These are phyloP conservation scores for Dipodomys spectabilis DNA, from an alignment of 2,113 vertebrate species.

Conservation along the genomic window DNA sequence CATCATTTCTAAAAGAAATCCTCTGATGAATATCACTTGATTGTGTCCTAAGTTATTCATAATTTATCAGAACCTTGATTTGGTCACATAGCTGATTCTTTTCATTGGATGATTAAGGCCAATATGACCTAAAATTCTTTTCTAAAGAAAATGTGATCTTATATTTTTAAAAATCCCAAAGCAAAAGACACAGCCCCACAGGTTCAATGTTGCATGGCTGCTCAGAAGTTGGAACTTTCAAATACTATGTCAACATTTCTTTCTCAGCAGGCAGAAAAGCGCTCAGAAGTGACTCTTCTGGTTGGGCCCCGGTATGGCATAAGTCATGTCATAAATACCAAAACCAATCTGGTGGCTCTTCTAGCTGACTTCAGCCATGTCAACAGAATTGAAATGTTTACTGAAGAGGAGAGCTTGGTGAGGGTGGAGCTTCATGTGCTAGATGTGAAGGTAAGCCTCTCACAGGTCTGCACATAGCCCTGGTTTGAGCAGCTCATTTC, in stretches of 20 bases:
- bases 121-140: conserved; percentile 50
- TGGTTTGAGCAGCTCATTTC: background rate
- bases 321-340: conserved; percentile 98
- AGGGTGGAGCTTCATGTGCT: conserved; percentile 97
- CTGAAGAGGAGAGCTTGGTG: conserved; percentile 94
- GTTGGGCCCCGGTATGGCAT: conserved; percentile 97
- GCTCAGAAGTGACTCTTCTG: conserved; percentile 96
- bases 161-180: background rate
- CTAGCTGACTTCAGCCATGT: conserved; percentile 99
- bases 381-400: conserved; percentile 99
- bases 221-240: conserved; percentile 40
- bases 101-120: conserved; percentile 38
- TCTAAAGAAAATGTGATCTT: conserved; percentile 50
- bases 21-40: background rate
- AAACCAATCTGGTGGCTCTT: conserved; percentile 97
- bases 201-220: background rate
- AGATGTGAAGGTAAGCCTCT: conserved; percentile 93
- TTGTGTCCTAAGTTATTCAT: conserved; percentile 32
- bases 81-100: conserved; percentile 25
- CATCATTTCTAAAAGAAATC: conserved; percentile 5
- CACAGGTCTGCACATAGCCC: background rate
- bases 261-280: conserved; percentile 96
- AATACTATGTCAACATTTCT: conserved; percentile 56
- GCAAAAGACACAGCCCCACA: conserved; percentile 19
- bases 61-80: background rate